Evolutionary conservation across 1,140 invertebrate genomes (phyloP), one percentile per base, ranked within the genome.

Genomic region (Samia ricini): DNA sequence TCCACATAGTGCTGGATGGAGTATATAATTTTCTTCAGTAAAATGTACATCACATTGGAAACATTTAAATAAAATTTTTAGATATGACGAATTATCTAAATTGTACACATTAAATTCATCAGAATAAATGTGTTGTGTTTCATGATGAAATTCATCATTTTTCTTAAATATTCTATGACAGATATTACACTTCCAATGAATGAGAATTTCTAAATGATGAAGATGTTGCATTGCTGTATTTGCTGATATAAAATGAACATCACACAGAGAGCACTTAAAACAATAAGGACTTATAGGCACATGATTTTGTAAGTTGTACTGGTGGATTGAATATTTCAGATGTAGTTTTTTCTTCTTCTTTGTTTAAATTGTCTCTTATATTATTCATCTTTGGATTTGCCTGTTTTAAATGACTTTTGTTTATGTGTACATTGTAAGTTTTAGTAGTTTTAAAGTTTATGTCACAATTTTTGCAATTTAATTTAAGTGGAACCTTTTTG

Each of bases 141-240:
- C 51, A 69, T 88, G 85, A 6, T 70, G 19, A 20, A 23, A 20
- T 58, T 71, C 65, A 69, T 84, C 74, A 20, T 70, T 68, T 55
- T 72, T 71, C 60, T 81, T 83, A 56, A 88, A 83, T 36, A 76
- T 65, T 63, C 51, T 62, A 4, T 69, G 50, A 63, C 85, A 88
- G 29, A 64, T 64, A 12, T 18, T 21, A 67, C 85, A 88, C 65
- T 83, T 75, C 77, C 77, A 83, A 60, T 83, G 69, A 55, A 72
- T 66, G 29, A 74, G 66, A 48, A 75, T 61, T 68, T 76, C 63
- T 58, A 72, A 70, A 24, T 85, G 81, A 33, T 72, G 51, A 26
- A 33, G 48, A 66, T 88, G 85, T 55, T 75, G 65, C 20, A 56
- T 68, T 36, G 84, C 81, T 54, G 63, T 22, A 36, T 72, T 57